These are phyloP conservation scores for Lithophane socia DNA, from an alignment of 2,888 invertebrate species.

Conservation along the genomic window DNA sequence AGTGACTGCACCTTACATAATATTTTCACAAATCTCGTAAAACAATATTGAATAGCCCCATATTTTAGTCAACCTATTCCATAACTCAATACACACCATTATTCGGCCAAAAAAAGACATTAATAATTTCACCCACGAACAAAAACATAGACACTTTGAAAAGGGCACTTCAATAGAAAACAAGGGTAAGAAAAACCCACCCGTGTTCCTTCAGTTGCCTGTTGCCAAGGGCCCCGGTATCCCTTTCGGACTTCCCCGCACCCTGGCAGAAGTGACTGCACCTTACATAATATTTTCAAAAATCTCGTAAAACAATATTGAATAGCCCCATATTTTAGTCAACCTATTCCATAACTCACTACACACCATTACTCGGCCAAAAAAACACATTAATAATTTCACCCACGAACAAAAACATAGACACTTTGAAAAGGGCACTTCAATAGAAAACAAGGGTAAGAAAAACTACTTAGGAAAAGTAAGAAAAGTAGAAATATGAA, in stretches of 20 bases:
- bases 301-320: background rate
- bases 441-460: slow-evolving; percentile 44
- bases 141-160: slow-evolving; percentile 29
- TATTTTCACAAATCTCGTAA: background rate
- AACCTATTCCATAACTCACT: slow-evolving; percentile 9
- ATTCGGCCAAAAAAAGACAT: slow-evolving; percentile 40
- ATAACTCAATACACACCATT: slow-evolving; percentile 23
- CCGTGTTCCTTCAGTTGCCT: too few relatives aligned
- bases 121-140: slow-evolving; percentile 42
- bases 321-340: background rate
- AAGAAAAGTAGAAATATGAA: slow-evolving; percentile 58
- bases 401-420: slow-evolving; percentile 24
- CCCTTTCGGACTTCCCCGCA: too few relatives aligned
- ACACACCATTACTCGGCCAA: slow-evolving; percentile 15
- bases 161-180: slow-evolving; percentile 47
- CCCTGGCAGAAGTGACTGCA: background rate
- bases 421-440: slow-evolving; percentile 37
- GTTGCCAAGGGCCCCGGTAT: too few relatives aligned
- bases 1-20: background rate
- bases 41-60: background rate
- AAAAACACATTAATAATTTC: slow-evolving; percentile 56
- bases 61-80: slow-evolving; percentile 1
- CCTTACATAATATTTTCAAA: background rate
- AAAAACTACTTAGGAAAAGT: slow-evolving; percentile 54
- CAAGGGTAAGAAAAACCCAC: slow-evolving; percentile 48